These are phyloP conservation scores for Coptodon bakossiorum DNA, from an alignment of 2,113 vertebrate species.

Conservation along the genomic window DNA sequence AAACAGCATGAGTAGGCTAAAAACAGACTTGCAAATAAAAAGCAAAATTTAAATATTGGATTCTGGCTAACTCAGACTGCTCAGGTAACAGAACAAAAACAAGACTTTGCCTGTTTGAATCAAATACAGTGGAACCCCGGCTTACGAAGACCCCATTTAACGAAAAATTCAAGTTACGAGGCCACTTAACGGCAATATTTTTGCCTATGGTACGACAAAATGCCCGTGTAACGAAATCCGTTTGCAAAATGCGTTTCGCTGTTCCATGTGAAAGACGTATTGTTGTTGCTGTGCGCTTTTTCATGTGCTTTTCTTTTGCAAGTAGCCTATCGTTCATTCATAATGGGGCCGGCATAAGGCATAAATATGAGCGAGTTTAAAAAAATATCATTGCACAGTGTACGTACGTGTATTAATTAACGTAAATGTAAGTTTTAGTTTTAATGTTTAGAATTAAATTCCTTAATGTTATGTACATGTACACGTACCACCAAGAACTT, in stretches of 20 bases:
- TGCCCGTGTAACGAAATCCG: accelerated
- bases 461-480: no score
- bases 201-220: not conserved
- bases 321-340: not conserved
- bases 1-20: not conserved
- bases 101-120: not conserved
- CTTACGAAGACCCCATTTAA: not conserved
- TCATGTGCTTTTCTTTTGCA: not conserved
- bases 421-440: no score
- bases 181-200: not conserved
- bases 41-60: not conserved
- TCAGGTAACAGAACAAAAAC: not conserved
- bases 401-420: no score
- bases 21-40: not conserved
- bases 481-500: no score
- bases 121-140: not conserved
- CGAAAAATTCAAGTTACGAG: not conserved
- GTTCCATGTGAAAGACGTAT: not conserved
- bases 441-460: no score
- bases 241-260: accelerated
- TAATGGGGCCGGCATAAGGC: not conserved
- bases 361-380: not conserved
- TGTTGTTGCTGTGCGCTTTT: not conserved
- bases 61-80: not conserved
- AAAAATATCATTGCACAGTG: not conserved